Percentiles rank a stretch among this genome's conserved stretches.
Conservation (phyloP, 2,113 vertebrate genomes). For the Mola mola region DNA sequence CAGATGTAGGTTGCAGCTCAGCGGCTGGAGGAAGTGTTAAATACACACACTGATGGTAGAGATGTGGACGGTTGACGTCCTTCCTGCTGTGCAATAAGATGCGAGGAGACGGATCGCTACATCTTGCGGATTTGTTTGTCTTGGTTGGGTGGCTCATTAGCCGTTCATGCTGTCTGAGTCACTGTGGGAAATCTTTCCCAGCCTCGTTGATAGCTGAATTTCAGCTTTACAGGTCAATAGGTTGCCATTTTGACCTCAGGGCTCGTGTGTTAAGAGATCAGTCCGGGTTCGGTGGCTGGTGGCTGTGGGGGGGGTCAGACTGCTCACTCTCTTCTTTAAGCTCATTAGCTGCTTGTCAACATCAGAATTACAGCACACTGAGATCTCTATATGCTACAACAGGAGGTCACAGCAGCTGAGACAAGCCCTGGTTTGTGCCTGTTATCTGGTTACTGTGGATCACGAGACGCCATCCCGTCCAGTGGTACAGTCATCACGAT, state of each 20-base stretch:
- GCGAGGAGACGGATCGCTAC: no score
- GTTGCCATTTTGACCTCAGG: not conserved
- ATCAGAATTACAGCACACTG: slow-evolving; percentile 1
- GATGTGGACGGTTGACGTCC: no score
- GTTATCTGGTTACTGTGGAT: slow-evolving; percentile 33
- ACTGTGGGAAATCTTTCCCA: not conserved
- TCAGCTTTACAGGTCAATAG: slow-evolving; percentile 7
- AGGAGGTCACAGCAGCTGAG: slow-evolving; percentile 29
- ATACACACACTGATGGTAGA: no score
- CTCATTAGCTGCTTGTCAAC: slow-evolving; percentile 40
- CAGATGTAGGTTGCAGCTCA: no score
- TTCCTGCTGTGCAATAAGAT: no score
- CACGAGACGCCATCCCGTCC: slow-evolving; percentile 27
- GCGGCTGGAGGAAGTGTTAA: no score
- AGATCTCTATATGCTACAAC: slow-evolving; percentile 2
- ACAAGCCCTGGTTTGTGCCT: slow-evolving; percentile 21
- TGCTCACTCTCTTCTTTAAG: slow-evolving; percentile 34
- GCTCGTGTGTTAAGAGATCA: slow-evolving; percentile 2
- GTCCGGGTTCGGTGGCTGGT: not conserved
- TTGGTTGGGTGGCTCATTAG: no score
- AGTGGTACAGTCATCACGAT: not conserved
- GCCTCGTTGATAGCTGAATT: not conserved
- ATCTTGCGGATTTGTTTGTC: no score
- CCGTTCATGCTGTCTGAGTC: not conserved
- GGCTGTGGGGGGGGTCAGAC: not conserved